These are phyloP conservation scores for Menidia menidia DNA, from an alignment of 2,797 vertebrate species.

Conservation along the genomic window DNA sequence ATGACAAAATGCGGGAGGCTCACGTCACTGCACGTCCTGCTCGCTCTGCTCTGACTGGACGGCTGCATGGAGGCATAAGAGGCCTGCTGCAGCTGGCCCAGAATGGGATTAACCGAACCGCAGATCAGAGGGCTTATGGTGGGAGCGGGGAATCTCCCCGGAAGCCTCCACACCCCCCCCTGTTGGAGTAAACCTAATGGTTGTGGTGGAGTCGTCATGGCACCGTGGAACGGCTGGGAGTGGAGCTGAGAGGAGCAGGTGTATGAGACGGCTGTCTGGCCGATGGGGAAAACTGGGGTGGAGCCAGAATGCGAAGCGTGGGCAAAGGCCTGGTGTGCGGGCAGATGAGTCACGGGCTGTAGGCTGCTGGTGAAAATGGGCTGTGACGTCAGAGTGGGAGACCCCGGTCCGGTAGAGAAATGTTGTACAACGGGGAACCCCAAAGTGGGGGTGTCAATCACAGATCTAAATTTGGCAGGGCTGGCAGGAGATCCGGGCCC, in stretches of 20 bases:
- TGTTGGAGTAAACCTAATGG: conserved; percentile 83
- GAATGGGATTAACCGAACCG: conserved; percentile 81
- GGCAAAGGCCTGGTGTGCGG: conserved; percentile 52
- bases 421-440: conserved; percentile 84
- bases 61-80: conserved; percentile 72
- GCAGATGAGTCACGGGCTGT: conserved; percentile 58
- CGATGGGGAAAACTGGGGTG: conserved; percentile 63
- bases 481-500: conserved; percentile 76
- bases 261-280: conserved; percentile 70
- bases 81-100: conserved; percentile 84
- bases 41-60: conserved; percentile 74
- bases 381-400: conserved; percentile 65
- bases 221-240: conserved; percentile 72
- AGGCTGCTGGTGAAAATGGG: conserved; percentile 76
- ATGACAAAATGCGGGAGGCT: conserved; percentile 79
- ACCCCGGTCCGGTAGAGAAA: conserved; percentile 44
- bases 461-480: conserved; percentile 77
- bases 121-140: conserved; percentile 83
- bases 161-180: conserved; percentile 72
- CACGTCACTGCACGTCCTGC: conserved; percentile 71
- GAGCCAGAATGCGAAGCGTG: conserved; percentile 61
- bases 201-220: conserved; percentile 70
- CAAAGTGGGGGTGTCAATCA: conserved; percentile 83
- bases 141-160: conserved; percentile 69
- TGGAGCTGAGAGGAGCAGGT: conserved; percentile 80